A percentile compares a stretch with the other conserved stretches of the same genome.
Conservation (phyloP, 2,113 vertebrate genomes). For the Alces alces region DNA sequence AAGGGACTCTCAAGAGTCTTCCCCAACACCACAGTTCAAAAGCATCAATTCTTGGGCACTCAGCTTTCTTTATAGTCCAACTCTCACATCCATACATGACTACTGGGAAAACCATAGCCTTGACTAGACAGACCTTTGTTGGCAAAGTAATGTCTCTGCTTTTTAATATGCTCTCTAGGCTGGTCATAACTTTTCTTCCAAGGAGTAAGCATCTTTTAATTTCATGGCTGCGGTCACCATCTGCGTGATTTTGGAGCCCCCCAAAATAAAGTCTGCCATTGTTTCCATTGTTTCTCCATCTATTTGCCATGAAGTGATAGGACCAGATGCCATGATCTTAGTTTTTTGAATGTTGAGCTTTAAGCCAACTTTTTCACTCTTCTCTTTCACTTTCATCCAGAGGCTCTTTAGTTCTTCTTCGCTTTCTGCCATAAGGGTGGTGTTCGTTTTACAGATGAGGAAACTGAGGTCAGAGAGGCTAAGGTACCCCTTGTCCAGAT, state of each 20-base stretch:
- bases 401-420: neutral
- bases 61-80: neutral
- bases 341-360: neutral
- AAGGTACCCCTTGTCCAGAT: neutral
- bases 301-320: neutral
- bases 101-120: neutral
- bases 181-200: neutral
- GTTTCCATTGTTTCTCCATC: neutral
- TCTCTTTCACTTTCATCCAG: neutral
- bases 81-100: neutral
- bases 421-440: neutral
- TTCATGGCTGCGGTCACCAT: neutral
- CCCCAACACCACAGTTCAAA: neutral
- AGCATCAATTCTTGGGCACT: neutral
- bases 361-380: neutral
- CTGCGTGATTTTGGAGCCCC: neutral
- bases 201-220: neutral
- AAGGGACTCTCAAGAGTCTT: neutral
- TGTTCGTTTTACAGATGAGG: neutral
- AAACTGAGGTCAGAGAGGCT: neutral
- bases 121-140: neutral
- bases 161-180: neutral
- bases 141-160: neutral
- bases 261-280: neutral
- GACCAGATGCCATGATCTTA: neutral